Base-by-base conservation (phyloP, 1,140 invertebrate genomes). In the Drosophila pallidifrons region DNA sequence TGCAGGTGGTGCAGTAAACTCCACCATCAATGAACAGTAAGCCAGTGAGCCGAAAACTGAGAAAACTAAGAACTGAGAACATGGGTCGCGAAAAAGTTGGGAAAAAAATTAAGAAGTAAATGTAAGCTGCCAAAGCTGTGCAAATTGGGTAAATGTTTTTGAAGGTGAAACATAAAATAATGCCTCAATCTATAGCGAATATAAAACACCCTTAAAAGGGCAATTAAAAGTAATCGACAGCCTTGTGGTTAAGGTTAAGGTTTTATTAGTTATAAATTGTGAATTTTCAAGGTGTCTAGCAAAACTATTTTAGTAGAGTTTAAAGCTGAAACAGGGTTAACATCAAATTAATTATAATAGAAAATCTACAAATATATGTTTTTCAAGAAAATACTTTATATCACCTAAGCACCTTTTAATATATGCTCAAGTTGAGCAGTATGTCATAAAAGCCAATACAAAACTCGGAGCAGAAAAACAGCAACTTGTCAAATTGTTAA, bases 21-120 rank as follows among this genome's bases (percentile, higher is more conserved):
- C 57, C 6, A 55, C 46, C 58, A 43, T 54, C 51, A 67, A 59
- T 43, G 46, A 13, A 58, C 63, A 35, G 32, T 35, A 71, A 75
- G 38, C 32, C 52, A n/a, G 7, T 5, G 13, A 35, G 6, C 7
- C 41, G 41, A 43, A 6, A n/a, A 43, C 41, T 32, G n/a, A 11
- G 1, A 20, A 15, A 38, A 38, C 35, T 32, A 5, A 32, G 32
- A 32, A 8, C 6, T 38, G 10, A 10, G 35, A 30, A 54, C 13
- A 32, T 15, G 60, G 38, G 20, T 16, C 28, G 43, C 49, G 51
- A 28, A 49, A 49, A 49, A 49, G 46, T 49, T 49, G 20, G 16
- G 16, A 49, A 49, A 28, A 28, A 25, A 20, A 20, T 8, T 13
- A 67, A 15, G 28, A 74, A 54, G 45, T 41, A 28, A 38, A 49